Percentiles rank a stretch among this genome's conserved stretches.
Evolutionary conservation across 2,113 vertebrate species (phyloP).

Genomic region (Lynx canadensis): DNA sequence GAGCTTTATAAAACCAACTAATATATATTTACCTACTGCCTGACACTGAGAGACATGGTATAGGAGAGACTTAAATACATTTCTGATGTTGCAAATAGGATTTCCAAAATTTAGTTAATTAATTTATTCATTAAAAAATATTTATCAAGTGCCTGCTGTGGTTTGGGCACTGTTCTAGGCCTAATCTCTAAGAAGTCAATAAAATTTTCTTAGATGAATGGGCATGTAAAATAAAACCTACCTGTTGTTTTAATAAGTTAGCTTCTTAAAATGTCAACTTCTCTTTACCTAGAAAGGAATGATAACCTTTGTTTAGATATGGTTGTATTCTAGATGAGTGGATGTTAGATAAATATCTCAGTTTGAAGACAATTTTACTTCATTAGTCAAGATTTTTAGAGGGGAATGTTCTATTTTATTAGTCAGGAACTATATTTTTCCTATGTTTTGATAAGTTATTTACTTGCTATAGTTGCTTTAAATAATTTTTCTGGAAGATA

Average conservation of each 20-base stretch:
- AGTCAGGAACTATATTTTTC: background rate
- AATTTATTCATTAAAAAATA: conserved; percentile 20
- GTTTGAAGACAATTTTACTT: background rate
- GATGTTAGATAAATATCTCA: conserved; percentile 11
- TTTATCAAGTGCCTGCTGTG: background rate
- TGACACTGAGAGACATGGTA: background rate
- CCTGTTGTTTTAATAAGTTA: background rate
- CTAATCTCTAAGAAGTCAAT: background rate
- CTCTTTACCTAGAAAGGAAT: background rate
- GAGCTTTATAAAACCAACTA: background rate
- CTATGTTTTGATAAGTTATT: background rate
- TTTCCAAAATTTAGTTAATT: conserved; percentile 41
- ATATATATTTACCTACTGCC: background rate
- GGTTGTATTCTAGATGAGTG: background rate
- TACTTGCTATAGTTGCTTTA: background rate
- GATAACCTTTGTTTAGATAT: background rate
- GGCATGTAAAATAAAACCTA: background rate
- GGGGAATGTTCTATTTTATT: background rate
- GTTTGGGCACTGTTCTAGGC: background rate
- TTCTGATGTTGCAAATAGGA: background rate
- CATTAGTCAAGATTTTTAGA: background rate
- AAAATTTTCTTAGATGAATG: background rate
- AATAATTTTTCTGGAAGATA: background rate
- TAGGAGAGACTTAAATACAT: background rate
- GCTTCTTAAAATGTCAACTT: conserved; percentile 19